phyloP scores from a whole-genome alignment of 2,888 invertebrate species.

The Macropis europaea region DNA sequence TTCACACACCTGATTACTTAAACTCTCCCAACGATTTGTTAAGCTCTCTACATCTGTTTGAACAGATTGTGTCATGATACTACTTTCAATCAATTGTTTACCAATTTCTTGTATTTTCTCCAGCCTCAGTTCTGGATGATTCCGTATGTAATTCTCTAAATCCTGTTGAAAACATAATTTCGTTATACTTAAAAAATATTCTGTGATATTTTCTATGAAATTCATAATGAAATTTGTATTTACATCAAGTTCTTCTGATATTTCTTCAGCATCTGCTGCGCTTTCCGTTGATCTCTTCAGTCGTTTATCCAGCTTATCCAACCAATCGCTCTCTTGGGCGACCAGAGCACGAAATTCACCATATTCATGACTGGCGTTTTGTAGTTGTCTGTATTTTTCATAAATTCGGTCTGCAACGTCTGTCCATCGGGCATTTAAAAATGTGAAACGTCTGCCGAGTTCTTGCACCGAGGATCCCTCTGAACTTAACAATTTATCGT shows the following conservation, averaged over 20 bases:
- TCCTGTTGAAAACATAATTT: slow-evolving; percentile 82
- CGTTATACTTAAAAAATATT: background rate
- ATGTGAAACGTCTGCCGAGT: slow-evolving; percentile 85
- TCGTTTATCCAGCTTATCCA: slow-evolving; percentile 89
- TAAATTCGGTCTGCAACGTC: slow-evolving; percentile 86
- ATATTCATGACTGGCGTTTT: slow-evolving; percentile 88
- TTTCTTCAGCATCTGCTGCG: slow-evolving; percentile 94
- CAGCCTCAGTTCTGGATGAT: slow-evolving; percentile 87
- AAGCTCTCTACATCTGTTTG: slow-evolving; percentile 85
- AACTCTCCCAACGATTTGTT: slow-evolving; percentile 84
- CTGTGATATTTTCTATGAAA: background rate
- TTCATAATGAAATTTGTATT: slow-evolving; percentile 74
- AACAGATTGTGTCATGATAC: slow-evolving; percentile 87
- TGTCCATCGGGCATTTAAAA: slow-evolving; percentile 87
- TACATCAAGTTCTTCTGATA: slow-evolving; percentile 93
- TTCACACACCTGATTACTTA: slow-evolving; percentile 85
- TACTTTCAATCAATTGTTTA: slow-evolving; percentile 86
- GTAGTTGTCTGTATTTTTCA: slow-evolving; percentile 84
- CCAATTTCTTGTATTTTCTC: slow-evolving; percentile 89
- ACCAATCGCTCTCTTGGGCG: slow-evolving; percentile 89
- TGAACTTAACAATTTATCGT: slow-evolving; percentile 84
- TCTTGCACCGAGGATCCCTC: slow-evolving; percentile 82
- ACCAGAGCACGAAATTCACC: slow-evolving; percentile 90
- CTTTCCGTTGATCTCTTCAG: slow-evolving; percentile 85
- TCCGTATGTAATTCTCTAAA: slow-evolving; percentile 89